Evolutionary conservation across 2,888 invertebrate genomes (phyloP).

Genomic region (Cryptocheilus praepositus): DNA sequence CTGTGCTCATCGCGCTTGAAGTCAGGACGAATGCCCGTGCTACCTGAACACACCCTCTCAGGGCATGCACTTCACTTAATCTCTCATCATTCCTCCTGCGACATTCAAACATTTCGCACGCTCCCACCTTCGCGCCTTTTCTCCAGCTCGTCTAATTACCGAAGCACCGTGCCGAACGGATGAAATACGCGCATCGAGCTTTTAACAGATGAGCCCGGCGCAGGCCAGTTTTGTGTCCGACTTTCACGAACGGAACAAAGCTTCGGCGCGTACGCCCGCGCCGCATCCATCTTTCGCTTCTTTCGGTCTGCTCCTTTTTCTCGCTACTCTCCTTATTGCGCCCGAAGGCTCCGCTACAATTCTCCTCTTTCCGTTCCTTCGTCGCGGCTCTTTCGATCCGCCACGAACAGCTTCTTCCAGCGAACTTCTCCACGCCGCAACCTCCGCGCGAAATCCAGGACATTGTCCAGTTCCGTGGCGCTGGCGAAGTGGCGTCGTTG

Average conservation of each 20-base stretch:
- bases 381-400: not conserved
- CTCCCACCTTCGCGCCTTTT: too few relatives aligned
- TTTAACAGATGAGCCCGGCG: slow-evolving; percentile 1
- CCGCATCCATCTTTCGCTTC: slow-evolving; percentile 12
- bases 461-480: slow-evolving; percentile 44
- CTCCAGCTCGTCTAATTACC: not conserved
- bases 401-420: not conserved
- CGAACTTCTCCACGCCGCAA: not conserved
- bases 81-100: too few relatives aligned
- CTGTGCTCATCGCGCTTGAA: not conserved
- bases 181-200: slow-evolving; percentile 1
- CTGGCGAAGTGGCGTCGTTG: slow-evolving; percentile 32
- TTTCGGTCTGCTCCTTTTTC: slow-evolving; percentile 4
- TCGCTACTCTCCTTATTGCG: not conserved
- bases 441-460: slow-evolving; percentile 19
- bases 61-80: too few relatives aligned
- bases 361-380: not conserved
- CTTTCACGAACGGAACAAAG: not conserved
- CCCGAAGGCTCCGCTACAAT: not conserved
- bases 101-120: too few relatives aligned
- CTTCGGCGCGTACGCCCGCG: not conserved
- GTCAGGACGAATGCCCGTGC: too few relatives aligned
- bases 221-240: not conserved
- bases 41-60: too few relatives aligned
- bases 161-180: not conserved